phyloP scores from a whole-genome alignment of 2,797 vertebrate species.

The Sparidentex hasta region DNA sequence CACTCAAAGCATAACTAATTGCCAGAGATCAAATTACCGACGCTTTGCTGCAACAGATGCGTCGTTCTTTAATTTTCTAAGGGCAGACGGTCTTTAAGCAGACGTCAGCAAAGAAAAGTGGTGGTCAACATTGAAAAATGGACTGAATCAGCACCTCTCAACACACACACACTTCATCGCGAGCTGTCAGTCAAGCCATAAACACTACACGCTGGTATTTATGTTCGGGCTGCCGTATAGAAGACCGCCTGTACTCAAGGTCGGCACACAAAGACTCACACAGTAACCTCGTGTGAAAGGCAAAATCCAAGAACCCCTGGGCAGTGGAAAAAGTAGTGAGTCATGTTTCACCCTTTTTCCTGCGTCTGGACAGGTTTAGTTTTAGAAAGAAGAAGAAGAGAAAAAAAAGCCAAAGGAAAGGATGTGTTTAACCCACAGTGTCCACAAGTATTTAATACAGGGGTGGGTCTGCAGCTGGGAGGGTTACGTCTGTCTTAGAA shows the following conservation, averaged over 20 bases:
- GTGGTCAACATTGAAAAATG: slow-evolving; percentile 1
- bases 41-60: not conserved
- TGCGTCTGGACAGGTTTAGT: slow-evolving; percentile 77
- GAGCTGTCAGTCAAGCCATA: slow-evolving; percentile 27
- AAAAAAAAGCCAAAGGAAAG: slow-evolving; percentile 69
- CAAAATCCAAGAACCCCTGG: slow-evolving; percentile 60
- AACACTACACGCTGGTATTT: slow-evolving; percentile 48
- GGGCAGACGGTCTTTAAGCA: not conserved
- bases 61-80: not conserved
- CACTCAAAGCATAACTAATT: not conserved
- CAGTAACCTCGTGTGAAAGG: slow-evolving; percentile 70
- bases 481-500: slow-evolving; percentile 18
- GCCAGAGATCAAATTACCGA: not conserved
- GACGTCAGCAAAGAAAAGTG: not conserved
- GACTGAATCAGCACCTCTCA: slow-evolving; percentile 28
- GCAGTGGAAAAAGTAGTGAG: slow-evolving; percentile 80
- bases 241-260: slow-evolving; percentile 48
- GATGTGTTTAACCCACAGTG: slow-evolving; percentile 72
- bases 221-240: slow-evolving; percentile 48
- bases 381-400: slow-evolving; percentile 39
- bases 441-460: slow-evolving; percentile 75
- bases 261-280: slow-evolving; percentile 62
- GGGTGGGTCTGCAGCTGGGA: slow-evolving; percentile 53
- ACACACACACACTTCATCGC: slow-evolving; percentile 34
- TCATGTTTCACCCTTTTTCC: slow-evolving; percentile 78